Conservation (phyloP, 2,113 vertebrate species). For the Mobula hypostoma region DNA sequence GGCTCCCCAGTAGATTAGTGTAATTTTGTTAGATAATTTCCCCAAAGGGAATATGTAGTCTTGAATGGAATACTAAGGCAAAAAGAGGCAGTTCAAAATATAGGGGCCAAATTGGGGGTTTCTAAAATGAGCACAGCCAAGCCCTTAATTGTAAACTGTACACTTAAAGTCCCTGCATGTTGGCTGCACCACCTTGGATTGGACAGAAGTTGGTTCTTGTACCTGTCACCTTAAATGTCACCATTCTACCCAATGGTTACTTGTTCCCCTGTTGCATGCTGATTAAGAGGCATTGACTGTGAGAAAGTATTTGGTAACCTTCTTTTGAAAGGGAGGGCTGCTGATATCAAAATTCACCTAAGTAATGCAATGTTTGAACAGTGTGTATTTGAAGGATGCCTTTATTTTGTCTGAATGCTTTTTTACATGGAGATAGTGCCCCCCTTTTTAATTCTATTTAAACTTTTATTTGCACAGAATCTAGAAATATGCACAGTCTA, state of each 20-base stretch:
- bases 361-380: neutral
- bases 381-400: neutral
- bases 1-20: neutral
- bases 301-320: neutral
- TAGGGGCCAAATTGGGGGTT: constrained; percentile 13
- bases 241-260: neutral
- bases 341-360: neutral
- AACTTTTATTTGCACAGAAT: neutral
- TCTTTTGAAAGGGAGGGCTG: neutral
- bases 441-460: neutral
- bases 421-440: neutral
- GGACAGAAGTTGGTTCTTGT: neutral
- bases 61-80: constrained; percentile 10
- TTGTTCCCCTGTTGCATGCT: neutral
- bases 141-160: neutral
- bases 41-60: neutral
- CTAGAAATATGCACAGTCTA: neutral
- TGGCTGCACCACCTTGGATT: neutral
- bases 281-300: constrained; percentile 11
- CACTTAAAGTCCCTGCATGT: neutral
- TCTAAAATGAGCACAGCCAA: neutral
- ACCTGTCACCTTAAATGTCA: neutral
- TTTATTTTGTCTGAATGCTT: neutral
- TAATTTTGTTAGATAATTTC: neutral
- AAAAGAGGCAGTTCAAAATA: constrained; percentile 8